Base-by-base conservation (phyloP, 1,140 invertebrate genomes). In the Drosophila serrata region DNA sequence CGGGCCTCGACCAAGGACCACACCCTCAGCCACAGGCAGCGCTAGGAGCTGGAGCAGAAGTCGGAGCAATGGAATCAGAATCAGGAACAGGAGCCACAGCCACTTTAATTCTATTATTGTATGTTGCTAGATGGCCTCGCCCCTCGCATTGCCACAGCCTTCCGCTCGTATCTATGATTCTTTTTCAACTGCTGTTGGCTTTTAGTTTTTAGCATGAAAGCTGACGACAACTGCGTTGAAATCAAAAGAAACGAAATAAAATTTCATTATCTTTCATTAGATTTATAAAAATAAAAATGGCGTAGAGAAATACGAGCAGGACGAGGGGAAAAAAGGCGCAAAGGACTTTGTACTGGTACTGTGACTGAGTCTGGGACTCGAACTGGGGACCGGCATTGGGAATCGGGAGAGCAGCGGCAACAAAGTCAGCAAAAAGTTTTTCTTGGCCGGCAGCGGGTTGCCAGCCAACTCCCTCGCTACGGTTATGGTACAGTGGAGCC, bases 191-290 rank as follows among this genome's bases (percentile, higher is more conserved):
- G 77, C 77, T 78, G 75, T 79, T 79, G 75, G 76, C 76, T 79
- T 81, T 90, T 90, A 85, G 85, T 75, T 88, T 90, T 79, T 48
- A 88, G 86, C 73, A 61, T 80, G 75, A 63, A 68, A 63, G 81
- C 77, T 84, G 81, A 77, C 85, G 79, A 75, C 85, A 81, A 90
- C 77, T 75, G 78, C 85, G 85, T 53, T 59, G 78, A 88, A 88
- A 88, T 88, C 85, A 88, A 90, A 88, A 88, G 85, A 88, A 90
- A 65, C 65, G 86, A 88, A 90, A 85, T 88, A 88, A 90, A 90
- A 88, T 90, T 85, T 81, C 85, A 88, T 88, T 88, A 88, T 90
- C 85, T 88, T 81, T 90, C 81, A 88, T 88, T 88, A 88, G 85
- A 88, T 88, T 88, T 88, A 85, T 81, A 90, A 88, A 90, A 90